Evolutionary conservation across 2,888 invertebrate species (phyloP).

Genomic region (Lepidonotus clava): DNA sequence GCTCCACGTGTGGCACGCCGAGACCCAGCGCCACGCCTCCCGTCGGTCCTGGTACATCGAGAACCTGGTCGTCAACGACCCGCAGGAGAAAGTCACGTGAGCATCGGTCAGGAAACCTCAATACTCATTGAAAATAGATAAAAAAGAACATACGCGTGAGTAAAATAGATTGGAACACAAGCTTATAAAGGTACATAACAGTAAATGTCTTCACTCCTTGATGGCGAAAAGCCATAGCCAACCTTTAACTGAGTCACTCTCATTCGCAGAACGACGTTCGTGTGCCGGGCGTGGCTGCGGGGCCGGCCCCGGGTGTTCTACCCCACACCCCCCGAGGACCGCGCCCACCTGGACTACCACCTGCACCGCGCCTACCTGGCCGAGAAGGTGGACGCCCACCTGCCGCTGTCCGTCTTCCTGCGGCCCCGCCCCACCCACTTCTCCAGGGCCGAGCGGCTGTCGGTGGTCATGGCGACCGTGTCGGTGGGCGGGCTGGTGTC

Average conservation of each 20-base stretch:
- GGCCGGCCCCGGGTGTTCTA: neutral
- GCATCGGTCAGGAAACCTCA: neutral
- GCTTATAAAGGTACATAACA: too few relatives aligned
- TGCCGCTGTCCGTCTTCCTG: neutral
- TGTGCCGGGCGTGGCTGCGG: neutral
- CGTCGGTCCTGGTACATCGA: neutral
- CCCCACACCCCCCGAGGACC: neutral
- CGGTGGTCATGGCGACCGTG: neutral
- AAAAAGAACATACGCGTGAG: too few relatives aligned
- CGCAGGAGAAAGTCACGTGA: neutral
- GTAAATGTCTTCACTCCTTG: too few relatives aligned
- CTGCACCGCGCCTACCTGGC: neutral
- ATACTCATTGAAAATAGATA: too few relatives aligned
- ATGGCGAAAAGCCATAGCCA: too few relatives aligned
- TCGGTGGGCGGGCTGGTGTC: neutral
- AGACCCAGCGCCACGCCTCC: neutral
- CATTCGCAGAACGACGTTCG: slow-evolving; percentile 19
- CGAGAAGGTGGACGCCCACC: slow-evolving; percentile 11
- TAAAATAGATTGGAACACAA: too few relatives aligned
- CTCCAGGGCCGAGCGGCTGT: neutral
- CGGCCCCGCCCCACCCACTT: slow-evolving; percentile 17
- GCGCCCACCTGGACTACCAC: neutral
- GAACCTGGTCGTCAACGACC: neutral
- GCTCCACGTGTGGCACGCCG: neutral
- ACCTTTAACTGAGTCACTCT: too few relatives aligned